A percentile compares a stretch with the other conserved stretches of the same genome.
Evolutionary conservation across 2,113 vertebrate genomes (phyloP).

Genomic region (Azemiops feae): DNA sequence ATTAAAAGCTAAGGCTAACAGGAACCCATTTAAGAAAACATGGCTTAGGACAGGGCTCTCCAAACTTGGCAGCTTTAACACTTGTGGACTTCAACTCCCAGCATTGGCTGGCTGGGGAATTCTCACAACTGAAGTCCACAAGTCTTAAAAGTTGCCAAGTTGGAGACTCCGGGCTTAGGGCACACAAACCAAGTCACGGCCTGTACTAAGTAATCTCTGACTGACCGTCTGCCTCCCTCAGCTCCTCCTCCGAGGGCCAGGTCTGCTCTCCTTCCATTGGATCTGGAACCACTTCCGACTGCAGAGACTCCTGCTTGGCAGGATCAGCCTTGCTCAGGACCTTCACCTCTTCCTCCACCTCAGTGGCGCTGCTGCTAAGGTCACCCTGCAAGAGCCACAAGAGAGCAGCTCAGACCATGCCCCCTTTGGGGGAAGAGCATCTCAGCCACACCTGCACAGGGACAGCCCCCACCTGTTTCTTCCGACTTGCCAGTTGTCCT

Average conservation of each 20-base stretch:
- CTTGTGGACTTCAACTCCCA: neutral
- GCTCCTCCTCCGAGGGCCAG: slow-evolving; percentile 92
- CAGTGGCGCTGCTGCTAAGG: slow-evolving; percentile 20
- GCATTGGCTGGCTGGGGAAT: neutral
- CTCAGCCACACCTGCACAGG: rapidly evolving
- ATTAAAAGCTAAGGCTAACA: neutral
- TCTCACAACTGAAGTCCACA: neutral
- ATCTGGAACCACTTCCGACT: slow-evolving; percentile 86
- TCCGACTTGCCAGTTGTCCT: slow-evolving; percentile 61
- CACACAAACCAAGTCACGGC: neutral
- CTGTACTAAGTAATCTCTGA: neutral
- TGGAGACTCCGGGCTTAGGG: no score
- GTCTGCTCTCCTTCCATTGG: slow-evolving; percentile 98
- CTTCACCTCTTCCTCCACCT: slow-evolving; percentile 75
- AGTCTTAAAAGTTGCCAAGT: neutral
- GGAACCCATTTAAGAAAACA: neutral
- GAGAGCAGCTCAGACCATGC: neutral
- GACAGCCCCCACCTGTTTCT: slow-evolving; percentile 72
- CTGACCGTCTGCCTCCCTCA: slow-evolving; percentile 88
- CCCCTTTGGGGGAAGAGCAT: neutral
- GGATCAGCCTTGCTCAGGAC: slow-evolving; percentile 88
- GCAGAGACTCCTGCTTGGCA: slow-evolving; percentile 80
- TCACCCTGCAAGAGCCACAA: slow-evolving; percentile 69
- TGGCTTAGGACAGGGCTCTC: neutral
- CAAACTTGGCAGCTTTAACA: neutral